Percentiles rank a stretch among this genome's conserved stretches.
Conservation (phyloP, 2,797 vertebrate genomes). For the Alauda arvensis region DNA sequence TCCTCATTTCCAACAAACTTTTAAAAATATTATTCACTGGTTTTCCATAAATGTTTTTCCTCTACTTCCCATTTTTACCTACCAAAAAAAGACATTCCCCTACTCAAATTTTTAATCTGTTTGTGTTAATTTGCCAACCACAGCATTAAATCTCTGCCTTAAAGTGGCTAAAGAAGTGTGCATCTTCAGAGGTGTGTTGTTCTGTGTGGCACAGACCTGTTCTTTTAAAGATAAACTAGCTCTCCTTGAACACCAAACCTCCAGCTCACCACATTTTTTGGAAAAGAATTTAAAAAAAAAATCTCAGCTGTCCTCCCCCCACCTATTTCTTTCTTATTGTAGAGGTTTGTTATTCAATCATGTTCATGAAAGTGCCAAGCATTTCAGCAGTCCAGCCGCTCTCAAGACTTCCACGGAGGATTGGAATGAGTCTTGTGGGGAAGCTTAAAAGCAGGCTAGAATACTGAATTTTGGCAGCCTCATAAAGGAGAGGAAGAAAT, state of each 20-base stretch:
- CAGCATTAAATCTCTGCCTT: not conserved
- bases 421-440: slow-evolving; percentile 23
- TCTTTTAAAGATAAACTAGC: slow-evolving; percentile 16
- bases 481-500: slow-evolving; percentile 46
- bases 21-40: not conserved
- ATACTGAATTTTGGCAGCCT: slow-evolving; percentile 43
- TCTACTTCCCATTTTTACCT: not conserved
- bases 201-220: not conserved
- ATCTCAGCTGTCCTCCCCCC: not conserved
- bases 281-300: not conserved
- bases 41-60: not conserved
- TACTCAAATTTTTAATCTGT: not conserved
- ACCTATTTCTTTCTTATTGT: not conserved
- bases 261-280: not conserved
- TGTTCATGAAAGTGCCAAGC: slow-evolving; percentile 36
- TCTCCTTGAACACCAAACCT: not conserved
- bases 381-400: not conserved
- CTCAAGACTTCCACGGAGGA: slow-evolving; percentile 7
- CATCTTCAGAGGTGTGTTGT: not conserved
- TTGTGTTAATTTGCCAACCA: not conserved
- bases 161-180: not conserved
- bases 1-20: not conserved
- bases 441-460: slow-evolving; percentile 29
- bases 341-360: slow-evolving; percentile 23
- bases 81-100: not conserved